Evolutionary conservation across 2,888 invertebrate genomes (phyloP).

Genomic region (Thereva unica): DNA sequence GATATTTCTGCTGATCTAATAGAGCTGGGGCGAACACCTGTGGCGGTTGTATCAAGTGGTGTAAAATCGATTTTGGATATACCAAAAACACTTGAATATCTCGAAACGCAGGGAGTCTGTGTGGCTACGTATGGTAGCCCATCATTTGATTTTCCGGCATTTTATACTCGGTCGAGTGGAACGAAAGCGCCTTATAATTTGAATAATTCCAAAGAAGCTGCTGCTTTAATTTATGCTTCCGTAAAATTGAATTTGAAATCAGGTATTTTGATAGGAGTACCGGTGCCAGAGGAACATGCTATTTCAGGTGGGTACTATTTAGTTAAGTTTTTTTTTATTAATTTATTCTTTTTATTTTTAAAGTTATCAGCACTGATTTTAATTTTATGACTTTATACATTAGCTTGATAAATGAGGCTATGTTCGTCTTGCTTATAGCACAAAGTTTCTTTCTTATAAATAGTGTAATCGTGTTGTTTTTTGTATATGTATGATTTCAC

Average conservation of each 20-base stretch:
- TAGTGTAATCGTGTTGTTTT: too few relatives aligned
- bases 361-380: too few relatives aligned
- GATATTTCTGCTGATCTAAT: constrained; percentile 94
- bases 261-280: constrained; percentile 86
- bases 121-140: constrained; percentile 77
- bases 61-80: constrained; percentile 98
- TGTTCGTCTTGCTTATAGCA: too few relatives aligned
- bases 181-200: constrained; percentile 73
- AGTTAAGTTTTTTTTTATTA: neutral
- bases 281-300: constrained; percentile 76
- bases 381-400: too few relatives aligned
- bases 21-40: constrained; percentile 77
- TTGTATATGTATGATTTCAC: too few relatives aligned
- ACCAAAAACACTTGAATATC: constrained; percentile 87
- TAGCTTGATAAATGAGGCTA: too few relatives aligned
- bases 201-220: constrained; percentile 68
- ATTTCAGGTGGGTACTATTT: constrained; percentile 59
- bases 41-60: constrained; percentile 93
- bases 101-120: constrained; percentile 95
- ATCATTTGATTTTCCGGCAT: constrained; percentile 82
- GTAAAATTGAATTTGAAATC: constrained; percentile 64
- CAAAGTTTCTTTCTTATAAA: too few relatives aligned
- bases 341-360: too few relatives aligned
- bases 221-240: constrained; percentile 67
- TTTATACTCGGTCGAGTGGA: constrained; percentile 82